phyloP scores from a whole-genome alignment of 2,888 invertebrate species.

The Stenurella melanura region DNA sequence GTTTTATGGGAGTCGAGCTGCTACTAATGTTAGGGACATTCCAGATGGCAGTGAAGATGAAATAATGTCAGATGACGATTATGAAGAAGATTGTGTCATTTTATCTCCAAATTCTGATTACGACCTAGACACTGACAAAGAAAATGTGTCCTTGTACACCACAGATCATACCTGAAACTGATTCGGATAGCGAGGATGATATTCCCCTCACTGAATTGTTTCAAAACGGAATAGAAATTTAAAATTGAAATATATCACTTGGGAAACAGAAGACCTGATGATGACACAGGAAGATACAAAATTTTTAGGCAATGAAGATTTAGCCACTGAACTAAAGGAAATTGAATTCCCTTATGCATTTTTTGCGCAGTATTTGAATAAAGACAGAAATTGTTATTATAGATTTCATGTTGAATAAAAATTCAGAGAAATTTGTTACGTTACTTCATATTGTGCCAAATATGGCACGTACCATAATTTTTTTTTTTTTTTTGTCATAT shows the following conservation, averaged over 20 bases:
- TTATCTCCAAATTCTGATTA: slow-evolving; percentile 1
- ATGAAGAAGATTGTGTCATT: neutral
- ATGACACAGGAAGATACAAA: slow-evolving; percentile 14
- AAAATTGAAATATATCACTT: neutral
- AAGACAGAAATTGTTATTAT: too few species aligned
- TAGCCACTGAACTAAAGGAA: too few species aligned
- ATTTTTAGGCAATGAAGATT: slow-evolving; percentile 13
- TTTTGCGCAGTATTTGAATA: too few species aligned
- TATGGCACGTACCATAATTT: too few species aligned
- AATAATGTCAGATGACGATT: slow-evolving; percentile 28
- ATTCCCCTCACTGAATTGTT: slow-evolving; percentile 14
- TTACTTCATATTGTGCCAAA: too few species aligned
- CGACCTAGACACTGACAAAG: slow-evolving; percentile 6
- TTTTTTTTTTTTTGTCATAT: too few species aligned
- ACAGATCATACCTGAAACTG: slow-evolving; percentile 3
- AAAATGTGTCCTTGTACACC: slow-evolving; percentile 9
- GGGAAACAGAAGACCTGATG: slow-evolving; percentile 12
- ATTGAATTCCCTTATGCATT: too few species aligned
- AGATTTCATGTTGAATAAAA: too few species aligned
- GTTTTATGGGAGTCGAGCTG: slow-evolving; percentile 17
- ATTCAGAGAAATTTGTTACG: too few species aligned
- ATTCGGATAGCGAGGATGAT: slow-evolving; percentile 22
- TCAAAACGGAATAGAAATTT: slow-evolving; percentile 13
- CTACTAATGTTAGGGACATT: slow-evolving; percentile 2
- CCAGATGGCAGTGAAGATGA: slow-evolving; percentile 12